phyloP scores from a whole-genome alignment of 2,888 invertebrate genomes.

The Eristalis pertinax region DNA sequence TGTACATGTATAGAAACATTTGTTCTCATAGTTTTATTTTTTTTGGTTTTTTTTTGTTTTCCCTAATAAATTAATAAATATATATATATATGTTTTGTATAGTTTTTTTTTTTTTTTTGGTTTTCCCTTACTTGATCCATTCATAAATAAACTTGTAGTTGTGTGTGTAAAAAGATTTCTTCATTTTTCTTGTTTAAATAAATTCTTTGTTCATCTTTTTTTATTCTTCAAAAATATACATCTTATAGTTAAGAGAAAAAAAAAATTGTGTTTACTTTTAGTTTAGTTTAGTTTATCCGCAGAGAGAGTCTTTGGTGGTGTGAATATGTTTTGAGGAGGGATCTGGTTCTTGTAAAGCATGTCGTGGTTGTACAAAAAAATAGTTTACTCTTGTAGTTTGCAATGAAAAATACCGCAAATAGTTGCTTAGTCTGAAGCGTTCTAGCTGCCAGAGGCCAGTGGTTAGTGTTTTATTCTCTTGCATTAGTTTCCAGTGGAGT shows the following conservation, averaged over 20 bases:
- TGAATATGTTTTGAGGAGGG: slow-evolving; percentile 66
- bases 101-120: slow-evolving; percentile 1
- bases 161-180: slow-evolving; percentile 19
- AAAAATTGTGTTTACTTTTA: slow-evolving; percentile 2
- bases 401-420: slow-evolving; percentile 4
- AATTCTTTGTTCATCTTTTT: slow-evolving; percentile 1
- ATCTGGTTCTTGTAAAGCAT: slow-evolving; percentile 45
- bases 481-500: background rate
- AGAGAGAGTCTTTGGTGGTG: slow-evolving; percentile 9
- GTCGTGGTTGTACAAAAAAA: slow-evolving; percentile 17
- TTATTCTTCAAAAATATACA: slow-evolving; percentile 51
- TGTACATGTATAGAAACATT: slow-evolving; percentile 71
- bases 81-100: slow-evolving; percentile 22
- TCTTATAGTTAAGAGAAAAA: background rate
- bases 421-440: background rate
- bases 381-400: slow-evolving; percentile 8
- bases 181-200: slow-evolving; percentile 16
- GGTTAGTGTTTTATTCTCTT: background rate
- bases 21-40: slow-evolving; percentile 7
- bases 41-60: slow-evolving; percentile 1
- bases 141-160: slow-evolving; percentile 44
- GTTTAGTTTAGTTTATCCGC: slow-evolving; percentile 7
- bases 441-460: background rate
- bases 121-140: slow-evolving; percentile 49
- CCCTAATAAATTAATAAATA: slow-evolving; percentile 44